Evolutionary conservation across 2,797 vertebrate genomes (phyloP), one percentile per base, ranked within the genome.

Genomic region (Pelodytes ibericus): DNA sequence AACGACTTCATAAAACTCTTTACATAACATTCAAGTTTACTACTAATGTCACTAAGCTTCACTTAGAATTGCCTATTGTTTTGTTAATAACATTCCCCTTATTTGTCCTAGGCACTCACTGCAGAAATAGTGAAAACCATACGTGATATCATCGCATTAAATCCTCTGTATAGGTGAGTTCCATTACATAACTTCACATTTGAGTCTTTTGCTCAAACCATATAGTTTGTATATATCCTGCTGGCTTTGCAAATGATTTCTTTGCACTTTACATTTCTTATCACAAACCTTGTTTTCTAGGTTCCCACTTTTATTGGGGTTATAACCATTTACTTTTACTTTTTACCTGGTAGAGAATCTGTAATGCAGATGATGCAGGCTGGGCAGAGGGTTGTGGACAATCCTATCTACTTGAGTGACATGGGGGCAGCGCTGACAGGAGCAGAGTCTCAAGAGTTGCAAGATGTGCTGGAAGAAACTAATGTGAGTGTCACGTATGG

Each of bases 361-460:
- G 98, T 99, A 25, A 94, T 99, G 22, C 98, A 99, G 93, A 98
- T 99, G 97, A 99, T 99, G 97, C 98, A 99, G 88, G 96, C 96
- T 0, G 97, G 97, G 9, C 97, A 99, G 64, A 89, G 96, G n/a
- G 97, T 99, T 58, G 96, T 98, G 0, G 98, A 99, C 84, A 99
- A 99, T 82, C 98, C 98, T 4, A 98, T 99, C 83, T 99, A 99
- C 82, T 89, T 99, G 80, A 98, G 96, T 0, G 98, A 99, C 88
- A 99, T 99, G 98, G 97, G 97, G 0, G 98, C 98, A 0, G 98
- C 97, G 0, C 88, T 99, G 22, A 99, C 98, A 0, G 98, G 98
- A 29, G 98, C 98, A 0, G 97, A 99, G 81, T 98, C 97, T 0
- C 93, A 96, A 0, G 98, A 99, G 67, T 90, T 99, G 5, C 98